These are phyloP conservation scores for Tyto alba DNA, from an alignment of 2,113 vertebrate species.

Conservation along the genomic window DNA sequence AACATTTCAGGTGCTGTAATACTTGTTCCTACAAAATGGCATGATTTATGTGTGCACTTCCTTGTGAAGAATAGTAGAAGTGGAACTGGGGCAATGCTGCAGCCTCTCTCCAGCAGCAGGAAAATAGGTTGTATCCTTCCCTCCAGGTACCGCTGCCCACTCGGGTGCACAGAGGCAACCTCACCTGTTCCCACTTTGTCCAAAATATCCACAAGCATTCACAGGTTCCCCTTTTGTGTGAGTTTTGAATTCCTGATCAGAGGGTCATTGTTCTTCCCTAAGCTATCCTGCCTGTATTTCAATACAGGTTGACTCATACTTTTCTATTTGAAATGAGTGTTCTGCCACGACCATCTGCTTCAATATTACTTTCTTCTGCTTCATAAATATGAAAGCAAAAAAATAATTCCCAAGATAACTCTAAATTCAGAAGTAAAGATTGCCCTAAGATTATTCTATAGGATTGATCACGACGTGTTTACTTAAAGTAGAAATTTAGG, in stretches of 20 bases:
- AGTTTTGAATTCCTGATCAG: not conserved
- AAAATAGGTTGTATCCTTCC: not conserved
- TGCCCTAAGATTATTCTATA: not conserved
- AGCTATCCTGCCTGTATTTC: not conserved
- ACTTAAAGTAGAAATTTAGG: not conserved
- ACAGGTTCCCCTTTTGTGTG: not conserved
- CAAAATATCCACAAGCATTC: not conserved
- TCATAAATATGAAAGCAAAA: not conserved
- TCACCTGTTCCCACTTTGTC: not conserved
- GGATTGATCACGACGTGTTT: not conserved
- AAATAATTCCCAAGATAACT: not conserved
- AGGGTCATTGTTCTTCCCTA: not conserved
- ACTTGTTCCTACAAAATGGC: not conserved
- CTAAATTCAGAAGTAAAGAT: not conserved
- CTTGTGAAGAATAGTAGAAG: not conserved
- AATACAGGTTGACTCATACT: not conserved
- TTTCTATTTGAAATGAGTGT: not conserved
- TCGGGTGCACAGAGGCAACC: accelerated
- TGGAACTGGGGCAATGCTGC: not conserved
- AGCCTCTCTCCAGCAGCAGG: not conserved
- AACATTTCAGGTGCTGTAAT: not conserved
- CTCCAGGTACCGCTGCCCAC: accelerated
- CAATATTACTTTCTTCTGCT: not conserved
- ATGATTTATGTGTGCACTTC: not conserved
- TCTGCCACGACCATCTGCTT: slow-evolving; percentile 7